Conservation (phyloP, 2,113 vertebrate genomes). For the Lophura nycthemera region DNA sequence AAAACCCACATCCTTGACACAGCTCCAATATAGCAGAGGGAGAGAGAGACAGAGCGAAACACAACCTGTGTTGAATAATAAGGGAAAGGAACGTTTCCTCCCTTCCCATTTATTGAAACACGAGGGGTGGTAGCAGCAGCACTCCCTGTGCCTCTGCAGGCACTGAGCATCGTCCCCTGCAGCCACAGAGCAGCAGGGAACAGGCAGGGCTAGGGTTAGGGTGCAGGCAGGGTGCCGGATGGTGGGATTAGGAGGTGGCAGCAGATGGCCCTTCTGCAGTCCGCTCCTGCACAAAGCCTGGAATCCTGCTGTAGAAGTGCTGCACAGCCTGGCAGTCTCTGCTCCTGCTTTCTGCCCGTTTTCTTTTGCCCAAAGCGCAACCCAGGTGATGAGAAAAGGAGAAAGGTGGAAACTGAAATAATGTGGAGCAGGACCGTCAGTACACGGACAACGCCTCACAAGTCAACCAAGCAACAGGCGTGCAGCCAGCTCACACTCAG, state of each 20-base stretch:
- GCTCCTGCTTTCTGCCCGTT: neutral
- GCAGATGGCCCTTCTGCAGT: neutral
- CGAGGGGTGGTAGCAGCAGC: accelerated
- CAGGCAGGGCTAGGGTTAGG: neutral
- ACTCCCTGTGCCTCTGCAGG: neutral
- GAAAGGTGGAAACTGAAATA: neutral
- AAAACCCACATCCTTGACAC: neutral
- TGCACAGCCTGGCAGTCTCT: neutral
- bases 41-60: neutral
- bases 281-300: neutral
- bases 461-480: neutral
- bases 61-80: neutral
- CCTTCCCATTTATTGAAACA: neutral
- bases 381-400: neutral
- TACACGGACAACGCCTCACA: neutral
- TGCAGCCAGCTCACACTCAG: neutral
- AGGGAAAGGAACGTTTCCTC: neutral
- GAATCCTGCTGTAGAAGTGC: neutral
- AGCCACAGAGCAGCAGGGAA: neutral
- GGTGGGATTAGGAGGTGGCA: neutral
- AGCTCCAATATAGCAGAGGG: neutral
- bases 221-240: too few relatives aligned
- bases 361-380: neutral
- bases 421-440: neutral
- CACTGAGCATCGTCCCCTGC: neutral